Conservation (phyloP, 2,113 vertebrate genomes). For the Orthonyx spaldingii region DNA sequence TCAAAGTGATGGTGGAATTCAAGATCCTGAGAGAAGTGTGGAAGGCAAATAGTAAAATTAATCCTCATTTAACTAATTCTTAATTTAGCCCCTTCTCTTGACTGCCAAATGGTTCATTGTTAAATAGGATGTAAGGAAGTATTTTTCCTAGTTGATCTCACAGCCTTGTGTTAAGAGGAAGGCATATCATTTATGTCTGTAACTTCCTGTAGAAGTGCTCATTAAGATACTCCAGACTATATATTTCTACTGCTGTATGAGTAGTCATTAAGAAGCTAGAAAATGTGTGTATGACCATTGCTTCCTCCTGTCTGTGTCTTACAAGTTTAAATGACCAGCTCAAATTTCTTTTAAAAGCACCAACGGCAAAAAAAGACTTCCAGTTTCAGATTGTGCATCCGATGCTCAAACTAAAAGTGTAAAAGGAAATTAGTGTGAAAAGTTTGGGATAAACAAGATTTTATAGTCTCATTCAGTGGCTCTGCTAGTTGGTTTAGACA, state of each 20-base stretch:
- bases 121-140: background rate
- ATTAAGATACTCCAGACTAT: background rate
- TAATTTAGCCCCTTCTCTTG: background rate
- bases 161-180: background rate
- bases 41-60: background rate
- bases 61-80: background rate
- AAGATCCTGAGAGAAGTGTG: background rate
- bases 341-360: background rate
- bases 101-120: background rate
- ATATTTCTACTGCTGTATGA: background rate
- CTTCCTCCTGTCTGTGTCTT: background rate
- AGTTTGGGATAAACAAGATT: background rate
- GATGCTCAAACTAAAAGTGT: background rate
- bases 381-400: background rate
- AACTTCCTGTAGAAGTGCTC: background rate
- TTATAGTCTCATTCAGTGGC: background rate
- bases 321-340: background rate
- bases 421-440: background rate
- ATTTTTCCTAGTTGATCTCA: background rate
- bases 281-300: background rate
- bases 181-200: background rate
- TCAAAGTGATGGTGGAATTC: background rate
- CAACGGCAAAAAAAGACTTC: fast-evolving
- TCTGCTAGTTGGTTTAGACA: background rate
- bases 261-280: background rate